These are phyloP conservation scores for Mus caroli DNA, from an alignment of 2,797 vertebrate genomes.

Conservation along the genomic window DNA sequence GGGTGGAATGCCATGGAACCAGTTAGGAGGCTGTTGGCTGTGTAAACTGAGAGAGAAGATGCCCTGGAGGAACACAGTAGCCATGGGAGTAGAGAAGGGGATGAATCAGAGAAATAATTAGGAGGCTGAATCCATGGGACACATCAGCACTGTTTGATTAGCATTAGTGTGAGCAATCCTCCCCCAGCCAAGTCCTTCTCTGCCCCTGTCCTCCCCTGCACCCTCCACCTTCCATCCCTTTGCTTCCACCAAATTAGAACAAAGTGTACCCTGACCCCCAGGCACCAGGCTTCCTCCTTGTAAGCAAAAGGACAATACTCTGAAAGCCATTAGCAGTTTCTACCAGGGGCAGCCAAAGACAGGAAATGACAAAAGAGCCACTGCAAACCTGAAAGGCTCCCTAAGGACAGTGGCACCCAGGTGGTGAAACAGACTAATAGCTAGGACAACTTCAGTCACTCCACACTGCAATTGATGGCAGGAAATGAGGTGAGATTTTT, in stretches of 20 bases:
- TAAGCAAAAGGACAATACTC: not conserved
- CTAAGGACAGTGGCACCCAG: conserved; percentile 58
- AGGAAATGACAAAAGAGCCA: conserved; percentile 1
- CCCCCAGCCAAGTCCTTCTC: too few species aligned
- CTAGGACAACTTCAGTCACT: conserved; percentile 64
- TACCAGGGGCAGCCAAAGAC: conserved; percentile 28
- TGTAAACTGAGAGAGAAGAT: conserved; percentile 53
- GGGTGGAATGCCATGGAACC: not conserved
- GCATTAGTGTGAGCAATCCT: not conserved
- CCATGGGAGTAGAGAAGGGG: not conserved
- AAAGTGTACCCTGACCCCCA: not conserved
- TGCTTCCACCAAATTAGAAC: too few species aligned
- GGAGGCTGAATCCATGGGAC: not conserved
- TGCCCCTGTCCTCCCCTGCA: not conserved
- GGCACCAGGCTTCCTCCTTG: not conserved
- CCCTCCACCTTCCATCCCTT: too few species aligned
- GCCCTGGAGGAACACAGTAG: not conserved
- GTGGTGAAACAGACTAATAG: conserved; percentile 69
- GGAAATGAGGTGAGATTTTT: conserved; percentile 79
- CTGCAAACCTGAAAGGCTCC: conserved; percentile 42
- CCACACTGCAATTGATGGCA: conserved; percentile 36
- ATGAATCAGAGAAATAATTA: conserved; percentile 49
- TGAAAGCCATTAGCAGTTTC: not conserved
- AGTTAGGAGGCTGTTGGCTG: not conserved
- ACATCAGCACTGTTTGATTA: not conserved